These are phyloP conservation scores for Leuciscus idus DNA, from an alignment of 2,113 vertebrate genomes.

Conservation along the genomic window DNA sequence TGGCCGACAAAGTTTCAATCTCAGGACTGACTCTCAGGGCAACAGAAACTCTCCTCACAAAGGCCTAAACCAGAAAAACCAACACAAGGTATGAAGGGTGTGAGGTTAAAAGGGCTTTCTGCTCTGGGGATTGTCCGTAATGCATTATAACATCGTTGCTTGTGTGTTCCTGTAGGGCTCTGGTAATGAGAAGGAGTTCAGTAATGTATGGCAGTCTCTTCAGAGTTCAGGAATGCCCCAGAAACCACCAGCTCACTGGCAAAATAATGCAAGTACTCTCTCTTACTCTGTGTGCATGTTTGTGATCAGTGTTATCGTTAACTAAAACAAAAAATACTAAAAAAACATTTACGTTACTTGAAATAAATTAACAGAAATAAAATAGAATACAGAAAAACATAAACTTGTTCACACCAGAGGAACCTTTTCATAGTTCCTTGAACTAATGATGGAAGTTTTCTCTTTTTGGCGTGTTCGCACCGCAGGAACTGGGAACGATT, in stretches of 20 bases:
- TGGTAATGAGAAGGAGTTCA: conserved; percentile 85
- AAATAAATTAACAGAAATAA: not conserved
- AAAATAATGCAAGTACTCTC: conserved; percentile 64
- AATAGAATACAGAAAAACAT: not conserved
- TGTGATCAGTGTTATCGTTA: not conserved
- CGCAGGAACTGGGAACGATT: no score
- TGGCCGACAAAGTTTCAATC: conserved; percentile 74
- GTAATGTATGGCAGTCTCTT: conserved; percentile 89
- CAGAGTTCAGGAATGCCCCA: conserved; percentile 82
- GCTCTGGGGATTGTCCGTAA: not conserved
- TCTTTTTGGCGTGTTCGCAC: no score
- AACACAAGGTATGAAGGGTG: conserved; percentile 68
- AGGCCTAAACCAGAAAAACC: conserved; percentile 76
- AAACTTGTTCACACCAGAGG: not conserved
- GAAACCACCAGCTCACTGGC: conserved; percentile 77
- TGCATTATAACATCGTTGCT: not conserved
- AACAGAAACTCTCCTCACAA: conserved; percentile 78
- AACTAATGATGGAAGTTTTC: no score
- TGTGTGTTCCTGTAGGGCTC: conserved; percentile 57
- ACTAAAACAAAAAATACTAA: not conserved
- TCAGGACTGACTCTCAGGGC: conserved; percentile 78
- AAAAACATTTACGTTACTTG: not conserved
- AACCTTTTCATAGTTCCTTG: no score
- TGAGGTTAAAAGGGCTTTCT: not conserved
- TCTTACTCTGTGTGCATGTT: not conserved